phyloP scores from a whole-genome alignment of 2,113 vertebrate species.

The Ageneiosus marmoratus region DNA sequence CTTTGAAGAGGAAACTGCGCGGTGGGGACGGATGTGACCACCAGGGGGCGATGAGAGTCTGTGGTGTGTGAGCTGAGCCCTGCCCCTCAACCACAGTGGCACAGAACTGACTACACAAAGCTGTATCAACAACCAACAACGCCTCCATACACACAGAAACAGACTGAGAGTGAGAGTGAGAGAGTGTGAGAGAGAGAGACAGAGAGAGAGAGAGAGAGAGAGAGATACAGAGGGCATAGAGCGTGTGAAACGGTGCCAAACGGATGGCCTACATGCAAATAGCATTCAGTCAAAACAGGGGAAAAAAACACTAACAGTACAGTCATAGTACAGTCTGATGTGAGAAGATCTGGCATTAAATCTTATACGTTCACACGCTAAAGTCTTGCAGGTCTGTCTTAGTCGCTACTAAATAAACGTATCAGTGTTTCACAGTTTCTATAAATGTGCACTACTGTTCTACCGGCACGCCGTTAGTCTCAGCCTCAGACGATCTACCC shows the following conservation, averaged over 20 bases:
- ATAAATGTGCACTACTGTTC: not conserved
- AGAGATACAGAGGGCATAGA: not conserved
- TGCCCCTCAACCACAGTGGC: constrained; percentile 29
- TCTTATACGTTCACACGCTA: not conserved
- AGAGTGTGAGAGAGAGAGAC: not conserved
- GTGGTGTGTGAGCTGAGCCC: not conserved
- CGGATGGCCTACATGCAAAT: constrained; percentile 32
- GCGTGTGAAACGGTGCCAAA: constrained; percentile 9
- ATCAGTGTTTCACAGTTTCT: not conserved
- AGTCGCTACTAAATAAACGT: not conserved
- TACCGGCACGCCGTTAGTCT: not conserved
- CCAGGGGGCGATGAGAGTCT: constrained; percentile 34
- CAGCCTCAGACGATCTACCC: not conserved
- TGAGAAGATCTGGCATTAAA: not conserved
- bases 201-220: not conserved
- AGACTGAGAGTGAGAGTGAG: constrained; percentile 11
- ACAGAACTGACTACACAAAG: constrained; percentile 20
- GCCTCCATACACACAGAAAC: constrained; percentile 13
- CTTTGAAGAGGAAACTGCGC: not conserved
- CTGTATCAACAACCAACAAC: constrained; percentile 33
- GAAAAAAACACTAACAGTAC: not conserved
- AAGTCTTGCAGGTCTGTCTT: not conserved
- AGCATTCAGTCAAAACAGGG: not conserved
- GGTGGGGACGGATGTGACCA: not conserved
- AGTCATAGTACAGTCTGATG: not conserved